A percentile compares a stretch with the other conserved stretches of the same genome.
Conservation (phyloP, 2,113 vertebrate genomes). For the Salvelinus alpinus region DNA sequence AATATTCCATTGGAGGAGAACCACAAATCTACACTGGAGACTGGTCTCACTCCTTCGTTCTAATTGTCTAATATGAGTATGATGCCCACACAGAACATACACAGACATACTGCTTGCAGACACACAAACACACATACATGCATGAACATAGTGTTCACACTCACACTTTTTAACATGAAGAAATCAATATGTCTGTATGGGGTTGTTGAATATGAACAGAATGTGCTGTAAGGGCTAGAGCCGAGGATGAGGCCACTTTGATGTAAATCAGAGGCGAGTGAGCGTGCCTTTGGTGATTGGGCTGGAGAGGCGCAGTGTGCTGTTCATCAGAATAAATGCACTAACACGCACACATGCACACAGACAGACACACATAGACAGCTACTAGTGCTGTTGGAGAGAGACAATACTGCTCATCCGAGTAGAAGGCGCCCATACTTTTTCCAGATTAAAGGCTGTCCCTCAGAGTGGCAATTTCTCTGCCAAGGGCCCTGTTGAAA, state of each 20-base stretch:
- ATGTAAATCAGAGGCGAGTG: conserved; percentile 45
- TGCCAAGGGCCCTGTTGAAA: conserved; percentile 27
- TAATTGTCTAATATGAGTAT: conserved; percentile 53
- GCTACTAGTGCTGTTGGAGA: not conserved
- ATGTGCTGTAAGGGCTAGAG: conserved; percentile 17
- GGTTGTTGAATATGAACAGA: conserved; percentile 3
- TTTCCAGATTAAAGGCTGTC: conserved; percentile 40
- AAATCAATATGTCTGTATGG: conserved; percentile 3
- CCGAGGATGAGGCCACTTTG: conserved; percentile 18
- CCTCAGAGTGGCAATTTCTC: conserved; percentile 40
- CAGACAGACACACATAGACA: not conserved
- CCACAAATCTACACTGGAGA: conserved; percentile 57
- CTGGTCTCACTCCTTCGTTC: conserved; percentile 29
- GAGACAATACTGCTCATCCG: conserved; percentile 22
- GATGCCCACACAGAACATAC: conserved; percentile 13
- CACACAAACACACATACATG: not conserved
- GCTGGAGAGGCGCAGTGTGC: not conserved
- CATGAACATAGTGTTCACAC: not conserved
- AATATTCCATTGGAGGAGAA: conserved; percentile 48
- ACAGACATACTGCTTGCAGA: not conserved
- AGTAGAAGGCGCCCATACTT: conserved; percentile 21
- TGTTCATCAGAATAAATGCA: not conserved
- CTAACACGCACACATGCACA: not conserved
- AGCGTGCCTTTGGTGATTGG: conserved; percentile 28
- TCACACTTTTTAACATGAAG: not conserved